Evolutionary conservation across 2,888 invertebrate genomes (phyloP), one percentile per base, ranked within the genome.

Genomic region (Isoperla grammatica): DNA sequence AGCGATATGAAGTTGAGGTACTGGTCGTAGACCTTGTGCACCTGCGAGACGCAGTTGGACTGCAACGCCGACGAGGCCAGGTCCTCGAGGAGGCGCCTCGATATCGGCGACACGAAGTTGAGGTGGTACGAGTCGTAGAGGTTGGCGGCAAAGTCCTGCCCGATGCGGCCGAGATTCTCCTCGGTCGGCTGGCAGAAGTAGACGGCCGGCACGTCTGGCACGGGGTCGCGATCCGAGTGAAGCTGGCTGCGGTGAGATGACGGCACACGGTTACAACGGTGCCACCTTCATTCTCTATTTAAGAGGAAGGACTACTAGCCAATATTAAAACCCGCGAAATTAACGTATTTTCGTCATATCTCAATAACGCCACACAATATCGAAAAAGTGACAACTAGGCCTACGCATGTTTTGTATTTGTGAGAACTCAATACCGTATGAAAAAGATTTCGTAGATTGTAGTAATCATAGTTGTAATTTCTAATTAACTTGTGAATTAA

Each of bases 171-270:
- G 43, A 99, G 81, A 76, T 99, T 99, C 73, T 98, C 97, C 71
- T 96, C 94, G 11, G 90, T 89, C 2, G 99, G 97, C 65, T 91
- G 84, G 74, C 98, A 95, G 75, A 99, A 98, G 74, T 99, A 99
- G 40, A 99, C 88, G 0, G 96, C 97, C 50, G 99, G 98, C 1
- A 98, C 98, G 78, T 99, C 99, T 5, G 97, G 96, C 69, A 99
- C 95, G n/a, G 87, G 82, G 72, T 92, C 92, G 61, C 92, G 81
- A 71, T 91, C 90, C 6, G 91, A 90, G 76, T 93, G 93, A 56
- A 94, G 76, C 74, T 90, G 88, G 37, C 92, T 92, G 74, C 11
- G 12, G 39, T 29, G 1, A 15, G 45, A 45, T 15, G 45, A 42
- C 6, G 13, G 37, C 37, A 6, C 37, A n/a, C n/a, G n/a, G n/a